Conservation (phyloP, 2,888 invertebrate genomes). For the Ectropis crepuscularia region DNA sequence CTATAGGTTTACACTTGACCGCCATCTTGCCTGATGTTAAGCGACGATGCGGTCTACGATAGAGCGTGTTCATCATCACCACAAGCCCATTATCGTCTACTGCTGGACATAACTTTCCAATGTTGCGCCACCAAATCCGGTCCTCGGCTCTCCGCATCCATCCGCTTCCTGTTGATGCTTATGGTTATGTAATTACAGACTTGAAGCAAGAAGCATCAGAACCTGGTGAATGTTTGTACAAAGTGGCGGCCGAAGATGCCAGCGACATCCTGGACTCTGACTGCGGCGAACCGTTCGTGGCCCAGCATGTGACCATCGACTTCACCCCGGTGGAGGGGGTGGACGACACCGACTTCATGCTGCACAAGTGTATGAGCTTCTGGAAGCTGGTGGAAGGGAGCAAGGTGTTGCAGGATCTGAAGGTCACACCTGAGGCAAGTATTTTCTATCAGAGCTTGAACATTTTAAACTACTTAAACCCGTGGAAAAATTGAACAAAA, state of each 20-base stretch:
- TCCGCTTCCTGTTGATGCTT: too few relatives aligned
- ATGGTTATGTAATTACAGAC: not conserved
- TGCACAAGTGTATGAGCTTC: slow-evolving; percentile 33
- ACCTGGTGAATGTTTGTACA: not conserved
- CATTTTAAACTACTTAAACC: too few relatives aligned
- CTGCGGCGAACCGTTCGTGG: slow-evolving; percentile 48
- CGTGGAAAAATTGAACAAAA: too few relatives aligned
- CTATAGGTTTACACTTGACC: too few relatives aligned
- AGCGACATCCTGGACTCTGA: slow-evolving; percentile 41
- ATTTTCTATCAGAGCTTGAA: not conserved
- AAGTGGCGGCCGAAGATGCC: not conserved
- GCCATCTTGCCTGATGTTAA: too few relatives aligned
- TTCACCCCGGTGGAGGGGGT: slow-evolving; percentile 46
- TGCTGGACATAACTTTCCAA: too few relatives aligned
- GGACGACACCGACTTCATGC: slow-evolving; percentile 26
- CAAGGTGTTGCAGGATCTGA: slow-evolving; percentile 15
- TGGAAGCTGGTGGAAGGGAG: slow-evolving; percentile 32
- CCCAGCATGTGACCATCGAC: slow-evolving; percentile 51
- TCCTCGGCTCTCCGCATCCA: too few relatives aligned
- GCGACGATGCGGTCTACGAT: too few relatives aligned
- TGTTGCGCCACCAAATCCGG: too few relatives aligned
- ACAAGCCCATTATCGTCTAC: too few relatives aligned
- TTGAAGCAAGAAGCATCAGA: not conserved
- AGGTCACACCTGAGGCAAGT: slow-evolving; percentile 7
- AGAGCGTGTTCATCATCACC: too few relatives aligned